phyloP scores from a whole-genome alignment of 2,113 vertebrate genomes.

The Pachycephala philippinensis region DNA sequence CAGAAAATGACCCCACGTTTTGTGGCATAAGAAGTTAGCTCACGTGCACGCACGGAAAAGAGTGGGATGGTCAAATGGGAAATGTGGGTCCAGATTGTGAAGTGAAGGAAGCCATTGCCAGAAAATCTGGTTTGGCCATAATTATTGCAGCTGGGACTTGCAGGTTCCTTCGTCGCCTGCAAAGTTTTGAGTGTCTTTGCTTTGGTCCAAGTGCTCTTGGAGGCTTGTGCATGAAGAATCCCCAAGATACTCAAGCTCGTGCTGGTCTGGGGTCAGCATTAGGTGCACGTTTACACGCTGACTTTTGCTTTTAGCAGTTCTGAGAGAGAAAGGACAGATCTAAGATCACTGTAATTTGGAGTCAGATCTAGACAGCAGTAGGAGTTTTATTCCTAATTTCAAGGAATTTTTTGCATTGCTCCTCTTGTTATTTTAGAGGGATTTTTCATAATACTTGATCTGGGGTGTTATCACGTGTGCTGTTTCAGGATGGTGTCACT shows the following conservation, averaged over 20 bases:
- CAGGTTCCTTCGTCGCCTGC: not conserved
- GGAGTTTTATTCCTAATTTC: not conserved
- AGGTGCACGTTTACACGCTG: not conserved
- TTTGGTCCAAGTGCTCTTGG: not conserved
- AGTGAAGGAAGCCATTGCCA: not conserved
- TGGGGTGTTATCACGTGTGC: rapidly evolving
- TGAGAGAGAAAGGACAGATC: not conserved
- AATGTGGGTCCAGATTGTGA: not conserved
- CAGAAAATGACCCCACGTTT: not conserved
- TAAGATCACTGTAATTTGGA: not conserved
- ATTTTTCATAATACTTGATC: not conserved
- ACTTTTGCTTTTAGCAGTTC: not conserved
- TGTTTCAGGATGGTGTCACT: not conserved
- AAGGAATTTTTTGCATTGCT: not conserved
- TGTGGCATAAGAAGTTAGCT: not conserved
- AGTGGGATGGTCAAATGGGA: not conserved
- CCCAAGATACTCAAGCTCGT: not conserved
- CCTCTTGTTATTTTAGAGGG: not conserved
- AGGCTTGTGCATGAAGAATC: not conserved
- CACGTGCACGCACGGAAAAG: rapidly evolving
- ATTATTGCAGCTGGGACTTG: not conserved
- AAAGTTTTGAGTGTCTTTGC: not conserved
- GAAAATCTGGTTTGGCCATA: not conserved
- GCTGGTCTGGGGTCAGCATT: not conserved
- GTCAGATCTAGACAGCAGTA: not conserved